A percentile compares a stretch with the other conserved stretches of the same genome.
Conservation (phyloP, 92 coral and sea anemone genomes). For the Phenganax subtilis region DNA sequence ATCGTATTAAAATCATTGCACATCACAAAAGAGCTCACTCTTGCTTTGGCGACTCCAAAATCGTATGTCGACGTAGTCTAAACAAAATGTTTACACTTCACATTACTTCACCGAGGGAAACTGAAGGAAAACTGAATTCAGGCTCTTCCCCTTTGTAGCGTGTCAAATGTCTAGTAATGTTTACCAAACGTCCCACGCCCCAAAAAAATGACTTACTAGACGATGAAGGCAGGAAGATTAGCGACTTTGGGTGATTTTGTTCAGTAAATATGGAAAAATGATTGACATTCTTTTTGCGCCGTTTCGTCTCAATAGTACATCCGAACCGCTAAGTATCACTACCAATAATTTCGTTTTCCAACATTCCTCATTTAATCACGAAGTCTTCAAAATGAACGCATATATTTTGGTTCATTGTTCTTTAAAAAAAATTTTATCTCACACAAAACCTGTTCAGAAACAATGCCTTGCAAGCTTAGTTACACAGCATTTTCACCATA, state of each 20-base stretch:
- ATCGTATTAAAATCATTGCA: neutral
- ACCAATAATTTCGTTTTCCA: too few species aligned
- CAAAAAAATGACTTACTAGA: slow-evolving; percentile 12
- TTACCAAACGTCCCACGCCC: slow-evolving; percentile 3
- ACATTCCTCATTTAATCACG: too few species aligned
- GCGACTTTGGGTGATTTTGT: slow-evolving; percentile 15
- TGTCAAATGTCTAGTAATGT: slow-evolving; percentile 10
- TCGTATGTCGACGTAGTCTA: neutral
- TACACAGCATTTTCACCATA: too few species aligned
- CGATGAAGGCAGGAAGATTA: slow-evolving; percentile 23
- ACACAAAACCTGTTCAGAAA: too few species aligned
- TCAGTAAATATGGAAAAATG: slow-evolving; percentile 16
- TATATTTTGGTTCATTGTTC: too few species aligned
- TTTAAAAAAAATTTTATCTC: too few species aligned
- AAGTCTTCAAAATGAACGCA: too few species aligned
- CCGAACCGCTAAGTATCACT: neutral
- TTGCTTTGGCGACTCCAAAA: neutral
- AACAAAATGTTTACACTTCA: neutral
- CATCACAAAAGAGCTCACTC: slow-evolving; percentile 8
- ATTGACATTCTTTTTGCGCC: slow-evolving; percentile 16
- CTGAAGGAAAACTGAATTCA: neutral
- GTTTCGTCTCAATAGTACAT: neutral
- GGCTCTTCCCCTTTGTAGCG: neutral
- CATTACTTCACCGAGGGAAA: neutral
- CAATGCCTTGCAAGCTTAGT: too few species aligned